Evolutionary conservation across 1,140 invertebrate genomes (phyloP), one percentile per base, ranked within the genome.

Genomic region (Muscidifurax raptorellus): DNA sequence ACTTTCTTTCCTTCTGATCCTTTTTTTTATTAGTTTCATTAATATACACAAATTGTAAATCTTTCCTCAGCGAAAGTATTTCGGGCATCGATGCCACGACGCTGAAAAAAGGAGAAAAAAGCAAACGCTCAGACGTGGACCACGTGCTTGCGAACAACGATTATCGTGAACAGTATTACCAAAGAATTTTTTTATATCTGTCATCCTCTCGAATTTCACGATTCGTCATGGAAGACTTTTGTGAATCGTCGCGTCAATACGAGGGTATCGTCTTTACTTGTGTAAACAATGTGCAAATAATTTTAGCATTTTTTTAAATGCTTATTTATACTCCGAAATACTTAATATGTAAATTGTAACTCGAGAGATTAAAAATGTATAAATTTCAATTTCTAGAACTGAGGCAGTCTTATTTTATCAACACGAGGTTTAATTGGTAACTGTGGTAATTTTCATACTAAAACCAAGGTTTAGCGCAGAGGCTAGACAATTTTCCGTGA

Each of bases 81-180:
- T 18, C 9, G 18, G 71, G 47, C 52, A 83, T 32, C 15, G n/a
- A 25, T 36, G 71, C 22, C 18, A n/a, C 69, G 27, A 76, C 22
- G 52, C 52, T 72, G 40, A 74, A n/a, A 79, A 64, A 64, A 77
- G 9, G 28, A 72, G 32, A 78, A 59, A 78, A 32, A 40, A 40
- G 76, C 69, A 30, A 75, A 80, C 77, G 78, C 64, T 85, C 72
- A 77, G 28, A 85, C 84, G 79, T 85, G 79, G 84, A 85, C 84
- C 27, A 44, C 25, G 66, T 71, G 15, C 13, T 47, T 59, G 28
- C 10, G 67, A 78, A 64, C 30, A 78, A 72, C 59, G 22, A 74
- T 79, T 84, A 59, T 69, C 79, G 40, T 59, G 47, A 84, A 84
- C 36, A 84, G 77, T 84, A 84, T 84, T 84, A 84, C 83, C 83